Percentiles rank a stretch among this genome's conserved stretches.
These are phyloP conservation scores for Calephelis perditalis DNA, from an alignment of 2,888 invertebrate genomes.

Conservation along the genomic window DNA sequence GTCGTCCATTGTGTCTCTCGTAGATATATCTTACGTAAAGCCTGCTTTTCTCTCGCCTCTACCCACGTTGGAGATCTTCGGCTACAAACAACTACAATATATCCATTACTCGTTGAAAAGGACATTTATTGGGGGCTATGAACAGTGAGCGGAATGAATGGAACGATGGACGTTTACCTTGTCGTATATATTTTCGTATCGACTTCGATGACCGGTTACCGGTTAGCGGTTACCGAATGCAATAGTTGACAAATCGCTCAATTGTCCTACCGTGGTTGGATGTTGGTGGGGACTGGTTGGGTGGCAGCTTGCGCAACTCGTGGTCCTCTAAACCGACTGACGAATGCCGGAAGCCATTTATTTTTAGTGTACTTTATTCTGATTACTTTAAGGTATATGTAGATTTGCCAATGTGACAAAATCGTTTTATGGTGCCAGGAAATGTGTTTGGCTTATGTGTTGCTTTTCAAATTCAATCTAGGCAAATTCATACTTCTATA, in stretches of 20 bases:
- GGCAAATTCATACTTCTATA: neutral
- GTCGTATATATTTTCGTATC: constrained; percentile 43
- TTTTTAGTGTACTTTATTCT: constrained; percentile 64
- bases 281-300: constrained; percentile 54
- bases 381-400: constrained; percentile 53
- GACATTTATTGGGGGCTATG: constrained; percentile 47
- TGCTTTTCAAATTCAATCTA: neutral
- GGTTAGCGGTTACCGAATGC: constrained; percentile 45
- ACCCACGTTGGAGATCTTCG: constrained; percentile 58
- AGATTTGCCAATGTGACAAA: constrained; percentile 41
- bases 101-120: constrained; percentile 57
- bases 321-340: constrained; percentile 48
- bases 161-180: constrained; percentile 34
- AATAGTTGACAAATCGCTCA: constrained; percentile 74
- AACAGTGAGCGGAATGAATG: constrained; percentile 50
- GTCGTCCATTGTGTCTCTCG: constrained; percentile 68
- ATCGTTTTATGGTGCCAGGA: constrained; percentile 34
- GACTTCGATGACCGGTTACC: constrained; percentile 50
- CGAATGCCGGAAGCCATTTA: constrained; percentile 68
- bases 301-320: constrained; percentile 60
- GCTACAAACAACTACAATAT: constrained; percentile 40
- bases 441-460: constrained; percentile 11
- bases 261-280: constrained; percentile 60
- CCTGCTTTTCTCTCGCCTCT: constrained; percentile 49
- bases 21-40: constrained; percentile 74